Evolutionary conservation across 23 tunicate species (phyloP), one percentile per base, ranked within the genome.

Genomic region (Halocynthia aurantium): DNA sequence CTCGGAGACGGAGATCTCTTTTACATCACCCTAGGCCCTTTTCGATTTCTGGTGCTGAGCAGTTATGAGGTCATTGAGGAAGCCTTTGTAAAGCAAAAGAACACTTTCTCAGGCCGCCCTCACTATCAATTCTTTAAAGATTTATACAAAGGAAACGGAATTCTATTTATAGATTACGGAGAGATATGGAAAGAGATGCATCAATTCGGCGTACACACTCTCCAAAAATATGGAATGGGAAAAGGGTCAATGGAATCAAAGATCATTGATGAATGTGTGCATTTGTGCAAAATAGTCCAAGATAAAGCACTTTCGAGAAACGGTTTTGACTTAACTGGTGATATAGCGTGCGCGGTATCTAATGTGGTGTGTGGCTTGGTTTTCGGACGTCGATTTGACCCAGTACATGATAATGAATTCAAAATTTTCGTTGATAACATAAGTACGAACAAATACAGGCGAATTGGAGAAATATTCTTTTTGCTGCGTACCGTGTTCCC

Each of bases 311-410:
- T 31, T 31, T 31, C 44, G 44, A 4, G 4, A 31, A 31, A 31
- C 44, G 44, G 44, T 31, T 31, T 31, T 4, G 44, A 31, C 44
- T 31, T 31, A 31, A 31, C 44, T 31, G 44, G 44, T 4, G 44
- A 31, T 31, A 31, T 31, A 31, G 44, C 44, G 44, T 31, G 44
- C 4, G 44, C 44, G 4, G 44, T 31, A 31, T 31, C 44, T 0
- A 74, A 74, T 53, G 78, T 74, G n/a, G 31, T 74, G 50, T 74
- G 78, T 49, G 20, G 31, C 10, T 13, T 74, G 8, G 10, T 74
- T 22, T 74, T 74, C 63, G 78, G 78, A 49, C 56, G 78, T 17
- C 55, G 64, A 31, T 31, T 31, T 31, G 44, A 31, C 44, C 44
- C 44, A 31, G 44, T 31, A 31, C 44, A 31, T 31, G 44, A 31